Evolutionary conservation across 64 coral and sea anemone species (phyloP).

Genomic region (Montipora foliosa): DNA sequence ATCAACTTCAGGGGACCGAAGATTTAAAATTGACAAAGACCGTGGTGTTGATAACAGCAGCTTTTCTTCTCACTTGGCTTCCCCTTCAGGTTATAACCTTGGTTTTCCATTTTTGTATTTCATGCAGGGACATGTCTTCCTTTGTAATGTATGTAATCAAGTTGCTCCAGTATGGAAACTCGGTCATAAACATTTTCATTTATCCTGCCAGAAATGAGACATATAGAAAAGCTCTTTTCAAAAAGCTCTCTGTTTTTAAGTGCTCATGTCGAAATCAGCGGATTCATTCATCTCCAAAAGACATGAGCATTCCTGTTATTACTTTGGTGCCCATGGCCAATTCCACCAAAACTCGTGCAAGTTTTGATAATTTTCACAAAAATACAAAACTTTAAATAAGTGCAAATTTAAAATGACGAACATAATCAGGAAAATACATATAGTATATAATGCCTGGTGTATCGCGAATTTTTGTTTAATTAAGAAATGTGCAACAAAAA

Average conservation of each 20-base stretch:
- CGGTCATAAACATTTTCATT: neutral
- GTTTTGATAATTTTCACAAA: too few species aligned
- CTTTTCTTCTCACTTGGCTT: slow-evolving; percentile 45
- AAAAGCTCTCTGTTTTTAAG: neutral
- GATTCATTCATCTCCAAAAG: too few species aligned
- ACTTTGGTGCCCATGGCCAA: neutral
- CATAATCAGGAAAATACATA: too few species aligned
- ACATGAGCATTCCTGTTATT: too few species aligned
- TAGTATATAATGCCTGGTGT: too few species aligned
- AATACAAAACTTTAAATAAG: too few species aligned
- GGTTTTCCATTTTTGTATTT: neutral
- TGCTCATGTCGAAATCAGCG: too few species aligned
- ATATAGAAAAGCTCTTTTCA: neutral
- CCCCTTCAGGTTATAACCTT: slow-evolving; percentile 39
- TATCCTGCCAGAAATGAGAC: neutral
- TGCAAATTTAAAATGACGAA: too few species aligned
- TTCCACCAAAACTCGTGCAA: too few species aligned
- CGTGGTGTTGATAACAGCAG: neutral
- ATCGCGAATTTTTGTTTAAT: too few species aligned
- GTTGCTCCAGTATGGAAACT: slow-evolving; percentile 2
- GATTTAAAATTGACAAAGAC: slow-evolving; percentile 36
- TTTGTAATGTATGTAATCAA: neutral
- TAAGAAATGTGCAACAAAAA: too few species aligned
- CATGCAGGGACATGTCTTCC: neutral
- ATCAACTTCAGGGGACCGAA: neutral